phyloP scores from a whole-genome alignment of 2,797 vertebrate genomes.

The Diplodus puntazzo region DNA sequence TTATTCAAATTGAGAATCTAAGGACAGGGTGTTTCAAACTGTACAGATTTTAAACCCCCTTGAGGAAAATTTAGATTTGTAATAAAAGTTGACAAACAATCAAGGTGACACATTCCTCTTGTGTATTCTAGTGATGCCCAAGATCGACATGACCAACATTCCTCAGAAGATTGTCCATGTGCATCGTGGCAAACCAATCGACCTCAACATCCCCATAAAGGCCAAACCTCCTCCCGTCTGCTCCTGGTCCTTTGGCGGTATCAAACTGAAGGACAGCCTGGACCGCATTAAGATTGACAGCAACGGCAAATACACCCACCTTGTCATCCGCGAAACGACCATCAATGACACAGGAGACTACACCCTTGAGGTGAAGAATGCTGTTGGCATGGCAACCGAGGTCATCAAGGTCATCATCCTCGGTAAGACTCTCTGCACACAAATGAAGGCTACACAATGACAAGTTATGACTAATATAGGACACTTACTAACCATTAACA shows the following conservation, averaged over 20 bases:
- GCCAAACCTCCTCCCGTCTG: constrained; percentile 91
- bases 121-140: constrained; percentile 88
- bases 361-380: constrained; percentile 93
- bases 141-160: constrained; percentile 94
- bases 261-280: constrained; percentile 93
- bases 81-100: background rate
- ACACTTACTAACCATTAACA: background rate
- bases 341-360: constrained; percentile 96
- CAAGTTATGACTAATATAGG: too few relatives aligned
- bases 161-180: constrained; percentile 96
- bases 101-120: background rate
- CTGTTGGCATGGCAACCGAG: constrained; percentile 90
- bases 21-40: background rate
- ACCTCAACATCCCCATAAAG: constrained; percentile 92
- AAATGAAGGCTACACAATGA: background rate
- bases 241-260: constrained; percentile 93
- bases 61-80: too few relatives aligned
- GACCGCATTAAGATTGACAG: constrained; percentile 95
- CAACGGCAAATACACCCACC: constrained; percentile 87
- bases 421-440: constrained; percentile 83
- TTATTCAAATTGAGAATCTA: too few relatives aligned
- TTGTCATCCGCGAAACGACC: constrained; percentile 95
- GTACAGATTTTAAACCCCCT: background rate
- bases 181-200: constrained; percentile 92
- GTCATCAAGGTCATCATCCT: constrained; percentile 96